phyloP scores from a whole-genome alignment of 2,888 invertebrate species.

The Cinara cedri region DNA sequence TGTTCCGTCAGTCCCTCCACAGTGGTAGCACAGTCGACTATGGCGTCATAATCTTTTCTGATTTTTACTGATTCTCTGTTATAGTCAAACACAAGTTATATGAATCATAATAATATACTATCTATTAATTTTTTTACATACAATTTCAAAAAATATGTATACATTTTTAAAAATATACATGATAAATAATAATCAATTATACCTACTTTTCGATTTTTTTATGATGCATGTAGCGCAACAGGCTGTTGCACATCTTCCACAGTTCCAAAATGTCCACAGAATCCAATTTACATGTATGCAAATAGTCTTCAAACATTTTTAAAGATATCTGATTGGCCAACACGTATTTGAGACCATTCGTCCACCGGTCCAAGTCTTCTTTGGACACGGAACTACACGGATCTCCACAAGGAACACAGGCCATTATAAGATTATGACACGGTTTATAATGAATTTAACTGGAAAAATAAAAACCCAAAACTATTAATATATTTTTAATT shows the following conservation, averaged over 20 bases:
- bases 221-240: conserved; percentile 25
- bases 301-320: conserved; percentile 35
- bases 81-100: not conserved
- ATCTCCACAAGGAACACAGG: conserved; percentile 43
- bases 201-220: conserved; percentile 38
- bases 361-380: conserved; percentile 49
- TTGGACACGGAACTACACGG: conserved; percentile 40
- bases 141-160: no score
- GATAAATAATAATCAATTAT: no score
- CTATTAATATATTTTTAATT: no score
- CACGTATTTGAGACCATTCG: conserved; percentile 47
- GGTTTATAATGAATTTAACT: not conserved
- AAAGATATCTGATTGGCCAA: conserved; percentile 29
- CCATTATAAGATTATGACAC: conserved; percentile 10
- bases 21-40: conserved; percentile 19
- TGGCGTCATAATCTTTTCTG: conserved; percentile 33
- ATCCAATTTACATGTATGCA: conserved; percentile 34
- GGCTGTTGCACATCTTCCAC: conserved; percentile 44
- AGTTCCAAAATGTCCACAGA: conserved; percentile 29
- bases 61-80: conserved; percentile 33
- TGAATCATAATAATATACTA: not conserved
- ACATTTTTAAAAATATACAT: no score
- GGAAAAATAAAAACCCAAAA: not conserved
- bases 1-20: conserved; percentile 43
- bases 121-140: no score